A percentile compares a stretch with the other conserved stretches of the same genome.
Conservation (phyloP, 2,797 vertebrate species). For the Pseudocheirus occidentalis region DNA sequence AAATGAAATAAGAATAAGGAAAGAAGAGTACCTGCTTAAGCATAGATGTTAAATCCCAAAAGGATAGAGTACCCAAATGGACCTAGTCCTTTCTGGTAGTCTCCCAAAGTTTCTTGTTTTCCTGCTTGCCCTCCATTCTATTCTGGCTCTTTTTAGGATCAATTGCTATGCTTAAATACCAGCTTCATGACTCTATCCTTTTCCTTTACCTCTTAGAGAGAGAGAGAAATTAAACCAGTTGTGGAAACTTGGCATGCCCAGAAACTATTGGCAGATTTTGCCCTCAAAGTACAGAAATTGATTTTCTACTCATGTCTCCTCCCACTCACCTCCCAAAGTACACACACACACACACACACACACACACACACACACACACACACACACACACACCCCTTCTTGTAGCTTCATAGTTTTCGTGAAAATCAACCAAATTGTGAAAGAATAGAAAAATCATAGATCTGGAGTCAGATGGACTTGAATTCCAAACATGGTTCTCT, state of each 20-base stretch:
- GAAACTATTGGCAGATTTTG: conserved; percentile 64
- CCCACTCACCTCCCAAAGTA: background rate
- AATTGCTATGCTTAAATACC: background rate
- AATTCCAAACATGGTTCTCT: background rate
- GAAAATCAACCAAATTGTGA: background rate
- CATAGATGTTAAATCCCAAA: background rate
- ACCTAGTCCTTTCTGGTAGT: background rate
- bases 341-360: background rate
- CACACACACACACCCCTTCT: background rate
- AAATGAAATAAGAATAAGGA: background rate
- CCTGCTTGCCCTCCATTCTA: background rate
- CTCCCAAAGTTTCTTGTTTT: background rate
- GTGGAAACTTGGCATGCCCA: conserved; percentile 60
- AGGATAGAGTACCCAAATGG: background rate
- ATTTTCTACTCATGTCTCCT: conserved; percentile 28
- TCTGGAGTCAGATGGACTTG: background rate
- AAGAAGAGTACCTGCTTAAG: conserved; percentile 16
- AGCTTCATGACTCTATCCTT: background rate
- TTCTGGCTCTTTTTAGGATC: conserved; percentile 9
- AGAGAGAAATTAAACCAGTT: conserved; percentile 60
- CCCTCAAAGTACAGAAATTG: conserved; percentile 54
- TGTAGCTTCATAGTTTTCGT: background rate
- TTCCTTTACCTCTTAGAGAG: conserved; percentile 54
- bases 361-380: background rate
- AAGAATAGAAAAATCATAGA: background rate